phyloP scores from a whole-genome alignment of 1,140 invertebrate species.

The Trichogramma pretiosum region DNA sequence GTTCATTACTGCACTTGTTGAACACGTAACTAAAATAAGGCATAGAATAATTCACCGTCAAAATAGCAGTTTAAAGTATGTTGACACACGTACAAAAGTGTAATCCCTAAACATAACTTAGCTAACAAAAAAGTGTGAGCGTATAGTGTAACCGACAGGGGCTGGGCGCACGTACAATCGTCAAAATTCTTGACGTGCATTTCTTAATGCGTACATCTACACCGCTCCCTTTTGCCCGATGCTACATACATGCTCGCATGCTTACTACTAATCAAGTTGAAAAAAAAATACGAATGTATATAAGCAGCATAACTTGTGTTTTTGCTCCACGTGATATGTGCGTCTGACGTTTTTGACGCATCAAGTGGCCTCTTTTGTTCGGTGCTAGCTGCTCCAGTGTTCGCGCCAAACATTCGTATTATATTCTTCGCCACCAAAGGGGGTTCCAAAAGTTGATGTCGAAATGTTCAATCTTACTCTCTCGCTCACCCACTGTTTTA shows the following conservation, averaged over 20 bases:
- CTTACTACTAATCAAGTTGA: too few relatives aligned
- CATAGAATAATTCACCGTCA: too few relatives aligned
- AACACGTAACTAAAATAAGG: too few relatives aligned
- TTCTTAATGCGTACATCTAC: background rate
- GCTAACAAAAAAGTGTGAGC: background rate
- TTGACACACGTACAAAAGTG: background rate
- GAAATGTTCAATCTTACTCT: too few relatives aligned
- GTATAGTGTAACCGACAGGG: too few relatives aligned
- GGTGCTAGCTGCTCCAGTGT: conserved; percentile 14
- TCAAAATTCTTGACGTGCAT: background rate
- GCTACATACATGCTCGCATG: conserved; percentile 4
- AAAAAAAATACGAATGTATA: too few relatives aligned
- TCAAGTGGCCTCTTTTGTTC: conserved; percentile 40
- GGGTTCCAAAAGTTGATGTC: too few relatives aligned
- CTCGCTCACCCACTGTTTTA: too few relatives aligned
- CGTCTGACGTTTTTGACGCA: conserved; percentile 42
- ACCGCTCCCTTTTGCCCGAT: background rate
- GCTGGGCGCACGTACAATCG: too few relatives aligned
- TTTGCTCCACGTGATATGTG: conserved; percentile 20
- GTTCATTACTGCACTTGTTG: too few relatives aligned
- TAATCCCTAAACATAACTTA: conserved; percentile 12
- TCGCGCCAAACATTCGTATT: background rate
- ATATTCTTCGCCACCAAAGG: conserved; percentile 22
- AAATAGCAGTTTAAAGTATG: too few relatives aligned
- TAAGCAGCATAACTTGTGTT: too few relatives aligned